These are phyloP conservation scores for Lampris incognitus DNA, from an alignment of 2,113 vertebrate genomes.

Conservation along the genomic window DNA sequence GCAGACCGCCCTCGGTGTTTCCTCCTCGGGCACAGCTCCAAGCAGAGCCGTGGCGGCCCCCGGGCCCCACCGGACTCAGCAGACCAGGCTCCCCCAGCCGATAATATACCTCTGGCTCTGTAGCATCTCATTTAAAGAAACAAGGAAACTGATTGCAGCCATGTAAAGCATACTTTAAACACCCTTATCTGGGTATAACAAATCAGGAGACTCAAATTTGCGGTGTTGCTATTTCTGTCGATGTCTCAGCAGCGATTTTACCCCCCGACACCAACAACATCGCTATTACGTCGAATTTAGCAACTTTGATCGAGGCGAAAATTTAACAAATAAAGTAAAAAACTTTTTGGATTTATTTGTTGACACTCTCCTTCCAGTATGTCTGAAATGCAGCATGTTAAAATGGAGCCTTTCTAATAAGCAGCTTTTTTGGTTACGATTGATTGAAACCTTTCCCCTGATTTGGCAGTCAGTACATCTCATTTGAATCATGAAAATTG, in stretches of 20 bases:
- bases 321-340: conserved; percentile 62
- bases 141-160: background rate
- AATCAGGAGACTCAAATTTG: conserved; percentile 10
- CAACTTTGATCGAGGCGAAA: conserved; percentile 69
- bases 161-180: background rate
- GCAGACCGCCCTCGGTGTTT: too few relatives aligned
- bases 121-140: too few relatives aligned
- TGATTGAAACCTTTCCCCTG: conserved; percentile 42
- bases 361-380: conserved; percentile 72
- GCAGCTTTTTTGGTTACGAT: conserved; percentile 70
- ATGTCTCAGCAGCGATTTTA: conserved; percentile 63
- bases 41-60: too few relatives aligned
- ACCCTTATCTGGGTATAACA: background rate
- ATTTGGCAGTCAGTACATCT: conserved; percentile 54
- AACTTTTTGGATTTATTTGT: conserved; percentile 66
- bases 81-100: too few relatives aligned
- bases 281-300: conserved; percentile 66
- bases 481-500: conserved; percentile 69
- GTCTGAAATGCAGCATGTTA: conserved; percentile 69
- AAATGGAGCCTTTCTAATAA: conserved; percentile 74
- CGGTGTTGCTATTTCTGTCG: conserved; percentile 48
- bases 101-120: too few relatives aligned
- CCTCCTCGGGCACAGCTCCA: too few relatives aligned
- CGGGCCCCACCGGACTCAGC: too few relatives aligned
- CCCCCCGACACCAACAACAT: conserved; percentile 44